Evolutionary conservation across 2,888 invertebrate genomes (phyloP), one percentile per base, ranked within the genome.

Genomic region (Eupithecia dodoneata): DNA sequence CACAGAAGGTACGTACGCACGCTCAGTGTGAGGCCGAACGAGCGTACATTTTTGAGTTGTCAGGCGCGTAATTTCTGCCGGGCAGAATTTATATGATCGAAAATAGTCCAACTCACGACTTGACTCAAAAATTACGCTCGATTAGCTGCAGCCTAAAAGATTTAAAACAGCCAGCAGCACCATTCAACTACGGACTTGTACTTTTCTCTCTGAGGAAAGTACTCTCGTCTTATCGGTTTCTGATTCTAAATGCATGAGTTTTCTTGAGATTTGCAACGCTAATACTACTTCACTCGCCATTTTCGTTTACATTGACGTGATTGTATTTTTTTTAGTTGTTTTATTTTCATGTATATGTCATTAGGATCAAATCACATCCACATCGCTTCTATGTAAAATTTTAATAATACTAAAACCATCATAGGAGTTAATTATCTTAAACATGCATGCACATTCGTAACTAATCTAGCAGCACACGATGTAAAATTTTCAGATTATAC

Each of bases 401-500:
- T 5, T 65, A 13, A 13, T 65, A 13, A 13, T 5, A 13, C 6
- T 52, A 30, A 30, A 12, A 10, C 10, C 12, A 63, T 10, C 3
- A 63, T 30, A 65, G 63, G 18, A 63, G 63, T 59, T 18, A 5
- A 63, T 41, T 41, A 65, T 10, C 4, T 10, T 30, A 12, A 18
- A 63, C 30, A 65, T 13, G 87, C 86, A 85, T 83, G 84, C 69
- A 65, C 65, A 65, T 59, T 52, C 49, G 49, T 45, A 71, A 76
- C 78, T 78, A 69, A 73, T 73, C 78, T 76, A 81, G 77, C 78
- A 81, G 88, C 87, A 87, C 82, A 63, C 85, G 18, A 88, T 74
- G 92, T 93, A 92, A 92, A 80, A 92, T 93, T 92, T 93, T 93
- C 92, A 92, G 92, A 92, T 92, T 83, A 82, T 55, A 44, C 55